Percentiles rank a stretch among this genome's conserved stretches.
Evolutionary conservation across 2,797 vertebrate genomes (phyloP).

Genomic region (Rachycentron canadum): DNA sequence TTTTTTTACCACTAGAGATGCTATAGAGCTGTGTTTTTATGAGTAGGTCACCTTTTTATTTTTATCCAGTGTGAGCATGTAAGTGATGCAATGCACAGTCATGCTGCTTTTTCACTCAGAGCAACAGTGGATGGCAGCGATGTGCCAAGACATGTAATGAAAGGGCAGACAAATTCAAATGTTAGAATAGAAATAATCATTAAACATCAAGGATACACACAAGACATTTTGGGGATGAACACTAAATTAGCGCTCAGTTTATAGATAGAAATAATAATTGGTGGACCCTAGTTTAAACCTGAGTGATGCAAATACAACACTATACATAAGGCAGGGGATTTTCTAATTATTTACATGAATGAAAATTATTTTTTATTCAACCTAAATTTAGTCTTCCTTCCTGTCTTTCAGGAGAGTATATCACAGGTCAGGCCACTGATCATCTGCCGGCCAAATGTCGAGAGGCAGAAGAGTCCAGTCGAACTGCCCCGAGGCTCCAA

Average conservation of each 20-base stretch:
- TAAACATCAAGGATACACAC: neutral
- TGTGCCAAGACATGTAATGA: neutral
- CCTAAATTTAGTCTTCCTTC: neutral
- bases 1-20: neutral
- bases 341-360: neutral
- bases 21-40: neutral
- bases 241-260: neutral
- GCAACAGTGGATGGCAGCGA: neutral
- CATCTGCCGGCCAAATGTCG: slow-evolving; percentile 73
- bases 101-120: neutral
- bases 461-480: slow-evolving; percentile 31
- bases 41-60: neutral
- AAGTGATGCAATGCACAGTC: neutral
- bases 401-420: slow-evolving; percentile 81
- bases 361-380: neutral
- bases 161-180: neutral
- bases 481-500: slow-evolving; percentile 45
- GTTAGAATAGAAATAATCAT: neutral
- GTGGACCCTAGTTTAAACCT: neutral
- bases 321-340: neutral
- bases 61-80: neutral
- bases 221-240: neutral
- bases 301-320: neutral
- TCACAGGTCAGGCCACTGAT: slow-evolving; percentile 87
- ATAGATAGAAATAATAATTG: neutral